These are phyloP conservation scores for Odobenus rosmarus DNA, from an alignment of 2,113 vertebrate species.

Conservation along the genomic window DNA sequence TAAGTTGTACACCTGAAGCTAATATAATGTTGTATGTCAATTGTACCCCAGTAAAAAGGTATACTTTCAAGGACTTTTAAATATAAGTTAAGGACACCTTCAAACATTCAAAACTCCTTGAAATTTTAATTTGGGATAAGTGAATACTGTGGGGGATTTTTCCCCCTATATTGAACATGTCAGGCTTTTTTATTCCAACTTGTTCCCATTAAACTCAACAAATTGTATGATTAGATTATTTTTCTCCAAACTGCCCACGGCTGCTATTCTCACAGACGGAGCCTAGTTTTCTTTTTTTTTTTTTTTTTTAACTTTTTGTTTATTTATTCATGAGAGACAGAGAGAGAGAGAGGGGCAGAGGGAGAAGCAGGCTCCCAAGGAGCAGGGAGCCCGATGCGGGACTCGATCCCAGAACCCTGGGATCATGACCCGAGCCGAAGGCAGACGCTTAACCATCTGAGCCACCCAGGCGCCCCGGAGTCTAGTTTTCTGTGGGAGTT, in stretches of 20 bases:
- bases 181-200: conserved; percentile 76
- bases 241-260: conserved; percentile 10
- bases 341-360: too few species aligned
- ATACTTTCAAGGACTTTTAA: not conserved
- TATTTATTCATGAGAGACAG: too few species aligned
- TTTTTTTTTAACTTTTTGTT: too few species aligned
- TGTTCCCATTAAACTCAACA: conserved; percentile 70
- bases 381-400: too few species aligned
- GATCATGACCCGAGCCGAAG: too few species aligned
- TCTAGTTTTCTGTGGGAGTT: not conserved
- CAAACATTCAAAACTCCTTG: not conserved
- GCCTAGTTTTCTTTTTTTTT: not conserved
- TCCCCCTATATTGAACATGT: not conserved
- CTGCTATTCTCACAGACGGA: not conserved
- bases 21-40: not conserved
- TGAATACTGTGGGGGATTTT: not conserved
- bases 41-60: not conserved
- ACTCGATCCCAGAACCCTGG: too few species aligned
- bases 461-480: too few species aligned
- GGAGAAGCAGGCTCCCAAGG: too few species aligned
- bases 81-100: not conserved
- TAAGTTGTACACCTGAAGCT: too few species aligned
- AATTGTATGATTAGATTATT: conserved; percentile 77
- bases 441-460: too few species aligned
- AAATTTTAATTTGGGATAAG: not conserved